Evolutionary conservation across 2,113 vertebrate species (phyloP), one percentile per base, ranked within the genome.

Genomic region (Collichthys lucidus): DNA sequence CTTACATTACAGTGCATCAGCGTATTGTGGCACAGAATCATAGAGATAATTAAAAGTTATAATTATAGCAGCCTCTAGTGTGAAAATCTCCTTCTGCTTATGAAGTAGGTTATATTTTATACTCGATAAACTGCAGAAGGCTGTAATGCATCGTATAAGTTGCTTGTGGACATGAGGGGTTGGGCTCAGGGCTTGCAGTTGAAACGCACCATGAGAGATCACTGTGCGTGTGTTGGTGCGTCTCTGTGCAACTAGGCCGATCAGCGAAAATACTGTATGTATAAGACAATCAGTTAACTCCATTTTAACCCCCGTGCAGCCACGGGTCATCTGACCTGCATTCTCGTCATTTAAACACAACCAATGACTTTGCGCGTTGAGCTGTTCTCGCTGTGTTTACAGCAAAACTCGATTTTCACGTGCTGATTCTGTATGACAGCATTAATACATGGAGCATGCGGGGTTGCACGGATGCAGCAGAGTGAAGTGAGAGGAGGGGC

Each of bases 341-440:
- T 75, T 61, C 79, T 40, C 57, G 11, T 14, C 60, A 66, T 40
- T 52, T 63, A 12, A 63, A 22, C 14, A 12, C 53, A 76, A 42
- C 31, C 31, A 50, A 1, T 42, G 61, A 59, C 46, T 57, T 50
- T 40, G 63, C 67, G 29, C 53, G 24, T 78, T 68, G 61, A 62
- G 24, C 20, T 50, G 9, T 14, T 20, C 55, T 56, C 52, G 24
- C 61, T 68, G 49, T 7, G 47, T n/a, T 16, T 55, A 59, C 19
- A 47, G 66, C 19, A 44, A 42, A 71, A 69, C 64, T 79, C 53
- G 12, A 55, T 40, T 17, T 35, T 68, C 50, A 68, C 80, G 61
- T 77, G 66, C 67, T 70, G 77, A 74, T 86, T 72, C 74, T 53
- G 47, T 40, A 74, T 86, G 84, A 35, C 61, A 84, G 53, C 55